A percentile compares a stretch with the other conserved stretches of the same genome.
Conservation (phyloP, 1,140 invertebrate species). For the Lethocerus indicus region DNA sequence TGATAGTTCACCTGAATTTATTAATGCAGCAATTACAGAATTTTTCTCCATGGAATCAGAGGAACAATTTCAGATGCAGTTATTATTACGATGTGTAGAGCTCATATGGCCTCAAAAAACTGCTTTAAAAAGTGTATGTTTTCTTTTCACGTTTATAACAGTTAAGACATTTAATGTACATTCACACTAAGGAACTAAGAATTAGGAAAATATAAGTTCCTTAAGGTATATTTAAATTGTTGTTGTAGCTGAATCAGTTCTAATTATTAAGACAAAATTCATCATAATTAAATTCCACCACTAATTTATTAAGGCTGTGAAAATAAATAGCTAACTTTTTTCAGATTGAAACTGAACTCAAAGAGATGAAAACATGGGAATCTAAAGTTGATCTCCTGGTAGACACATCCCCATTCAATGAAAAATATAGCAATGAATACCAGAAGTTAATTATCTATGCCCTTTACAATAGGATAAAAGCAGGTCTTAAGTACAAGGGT, state of each 20-base stretch:
- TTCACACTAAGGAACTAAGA: neutral
- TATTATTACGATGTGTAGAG: constrained; percentile 16
- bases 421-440: constrained; percentile 17
- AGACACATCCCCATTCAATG: too few species aligned
- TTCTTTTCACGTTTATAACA: neutral
- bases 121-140: constrained; percentile 7
- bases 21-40: constrained; percentile 19
- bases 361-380: constrained; percentile 13
- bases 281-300: neutral
- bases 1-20: constrained; percentile 25
- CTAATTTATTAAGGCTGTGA: constrained; percentile 5
- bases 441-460: constrained; percentile 18
- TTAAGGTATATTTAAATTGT: neutral
- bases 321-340: neutral
- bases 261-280: neutral
- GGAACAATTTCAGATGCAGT: constrained; percentile 15
- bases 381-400: too few species aligned
- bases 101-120: constrained; percentile 16
- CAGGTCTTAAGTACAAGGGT: constrained; percentile 30
- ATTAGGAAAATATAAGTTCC: neutral
- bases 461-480: constrained; percentile 36
- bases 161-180: neutral
- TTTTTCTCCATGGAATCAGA: constrained; percentile 8
- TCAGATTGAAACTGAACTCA: constrained; percentile 25
- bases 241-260: neutral